Evolutionary conservation across 2,888 invertebrate genomes (phyloP), one percentile per base, ranked within the genome.

Genomic region (Caenorhabditis becei): DNA sequence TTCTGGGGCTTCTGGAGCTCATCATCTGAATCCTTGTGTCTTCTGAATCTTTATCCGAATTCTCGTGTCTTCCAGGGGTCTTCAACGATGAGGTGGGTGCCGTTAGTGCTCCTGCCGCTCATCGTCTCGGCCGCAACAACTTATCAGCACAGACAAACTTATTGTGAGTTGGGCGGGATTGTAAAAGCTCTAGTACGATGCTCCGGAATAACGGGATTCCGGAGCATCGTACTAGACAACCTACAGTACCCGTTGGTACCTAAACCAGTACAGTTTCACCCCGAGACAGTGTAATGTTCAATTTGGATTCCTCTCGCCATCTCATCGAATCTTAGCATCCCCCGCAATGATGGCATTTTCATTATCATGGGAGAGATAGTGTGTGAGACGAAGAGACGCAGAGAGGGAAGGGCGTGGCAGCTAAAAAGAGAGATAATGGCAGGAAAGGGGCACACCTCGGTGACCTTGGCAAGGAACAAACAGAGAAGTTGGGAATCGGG

Each of bases 21-120:
- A n/a, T 49, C 18, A 49, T n/a, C 44, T 11, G 7, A 51, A 26
- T 10, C n/a, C n/a, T n/a, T n/a, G n/a, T n/a, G n/a, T n/a, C n/a
- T n/a, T n/a, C 28, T 11, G 20, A 35, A 23, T 69, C 56, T 54
- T n/a, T n/a, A 23, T 24, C n/a, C 24, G 16, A 44, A 26, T 49
- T 28, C 23, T 59, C 26, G 32, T 8, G 26, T 37, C 16, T 53
- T 61, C 3, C 18, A 58, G 58, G 62, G 49, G 51, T 41, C 5
- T 32, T 10, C 4, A 35, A 53, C 24, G n/a, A 66, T 80, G 70
- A 80, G 75, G 75, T 80, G 80, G 80, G 71, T 70, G 69, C 74
- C 62, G 41, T 53, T 80, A 32, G 56, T 80, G 70, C 75, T 80
- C 66, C 80, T 75, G 54, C 75, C 75, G 54, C 28, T 75, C 23